Evolutionary conservation across 2,113 vertebrate genomes (phyloP).

Genomic region (Pollimyrus isidori): DNA sequence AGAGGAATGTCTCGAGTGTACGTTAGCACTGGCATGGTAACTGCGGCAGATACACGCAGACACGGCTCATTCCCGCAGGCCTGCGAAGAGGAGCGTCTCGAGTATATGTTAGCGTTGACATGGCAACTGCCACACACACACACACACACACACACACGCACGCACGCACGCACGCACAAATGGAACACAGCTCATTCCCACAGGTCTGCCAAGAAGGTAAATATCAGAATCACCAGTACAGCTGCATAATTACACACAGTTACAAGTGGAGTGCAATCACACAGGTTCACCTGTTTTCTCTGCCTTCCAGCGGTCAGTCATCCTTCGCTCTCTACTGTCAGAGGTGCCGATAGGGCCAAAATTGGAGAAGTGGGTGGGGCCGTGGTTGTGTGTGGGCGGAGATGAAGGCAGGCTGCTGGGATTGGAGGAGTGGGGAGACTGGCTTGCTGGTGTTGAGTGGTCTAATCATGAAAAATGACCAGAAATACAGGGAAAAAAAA

Average conservation of each 20-base stretch:
- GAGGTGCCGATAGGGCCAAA: slow-evolving; percentile 93
- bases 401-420: slow-evolving; percentile 96
- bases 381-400: slow-evolving; percentile 91
- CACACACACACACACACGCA: background rate
- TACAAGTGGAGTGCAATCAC: background rate
- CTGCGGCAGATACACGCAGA: slow-evolving; percentile 47
- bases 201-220: background rate
- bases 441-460: slow-evolving; percentile 97
- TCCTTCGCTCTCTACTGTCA: slow-evolving; percentile 84
- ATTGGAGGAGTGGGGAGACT: slow-evolving; percentile 97
- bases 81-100: background rate
- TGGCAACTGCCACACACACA: slow-evolving; percentile 55
- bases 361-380: slow-evolving; percentile 83
- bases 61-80: background rate
- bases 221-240: background rate
- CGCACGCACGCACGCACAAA: background rate
- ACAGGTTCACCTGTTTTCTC: slow-evolving; percentile 75
- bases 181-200: background rate
- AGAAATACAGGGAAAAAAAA: background rate
- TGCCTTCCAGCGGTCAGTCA: slow-evolving; percentile 86
- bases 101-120: background rate
- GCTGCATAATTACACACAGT: background rate
- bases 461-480: slow-evolving; percentile 57
- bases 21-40: slow-evolving; percentile 34
- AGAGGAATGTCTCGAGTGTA: background rate